Percentiles rank a stretch among this genome's conserved stretches.
phyloP scores from a whole-genome alignment of 2,113 vertebrate genomes.

The Phodopus roborovskii region DNA sequence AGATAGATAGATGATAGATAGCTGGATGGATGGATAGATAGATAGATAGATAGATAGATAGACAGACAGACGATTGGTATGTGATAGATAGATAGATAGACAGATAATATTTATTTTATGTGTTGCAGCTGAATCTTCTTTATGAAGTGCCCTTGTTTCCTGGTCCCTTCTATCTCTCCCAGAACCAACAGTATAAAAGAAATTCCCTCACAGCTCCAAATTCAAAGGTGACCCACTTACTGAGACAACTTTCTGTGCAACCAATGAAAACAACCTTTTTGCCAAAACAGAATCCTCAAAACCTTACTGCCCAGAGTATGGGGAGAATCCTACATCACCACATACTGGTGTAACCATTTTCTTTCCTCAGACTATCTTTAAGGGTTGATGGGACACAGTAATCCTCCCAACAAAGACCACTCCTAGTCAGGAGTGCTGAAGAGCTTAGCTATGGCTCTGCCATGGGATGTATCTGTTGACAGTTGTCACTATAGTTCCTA shows the following conservation, averaged over 20 bases:
- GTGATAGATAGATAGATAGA: no score
- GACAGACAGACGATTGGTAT: no score
- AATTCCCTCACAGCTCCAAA: background rate
- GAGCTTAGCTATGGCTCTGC: background rate
- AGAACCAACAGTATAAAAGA: background rate
- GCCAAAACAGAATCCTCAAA: background rate
- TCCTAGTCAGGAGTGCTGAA: background rate
- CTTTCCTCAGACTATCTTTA: background rate
- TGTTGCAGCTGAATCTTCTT: background rate
- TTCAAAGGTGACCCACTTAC: background rate
- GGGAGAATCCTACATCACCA: background rate
- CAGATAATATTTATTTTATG: background rate
- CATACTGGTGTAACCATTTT: background rate
- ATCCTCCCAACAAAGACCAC: background rate
- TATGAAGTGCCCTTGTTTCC: background rate
- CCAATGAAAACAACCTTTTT: background rate
- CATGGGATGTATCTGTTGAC: rapidly evolving
- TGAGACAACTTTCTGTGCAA: background rate
- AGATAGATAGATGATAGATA: background rate
- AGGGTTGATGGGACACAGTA: background rate
- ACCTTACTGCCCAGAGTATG: background rate
- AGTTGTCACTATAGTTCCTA: background rate
- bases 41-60: no score
- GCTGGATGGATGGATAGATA: background rate
- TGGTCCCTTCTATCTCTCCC: background rate